Percentiles rank a stretch among this genome's conserved stretches.
These are phyloP conservation scores for Cossypha heuglini DNA, from an alignment of 2,797 vertebrate genomes.

Conservation along the genomic window DNA sequence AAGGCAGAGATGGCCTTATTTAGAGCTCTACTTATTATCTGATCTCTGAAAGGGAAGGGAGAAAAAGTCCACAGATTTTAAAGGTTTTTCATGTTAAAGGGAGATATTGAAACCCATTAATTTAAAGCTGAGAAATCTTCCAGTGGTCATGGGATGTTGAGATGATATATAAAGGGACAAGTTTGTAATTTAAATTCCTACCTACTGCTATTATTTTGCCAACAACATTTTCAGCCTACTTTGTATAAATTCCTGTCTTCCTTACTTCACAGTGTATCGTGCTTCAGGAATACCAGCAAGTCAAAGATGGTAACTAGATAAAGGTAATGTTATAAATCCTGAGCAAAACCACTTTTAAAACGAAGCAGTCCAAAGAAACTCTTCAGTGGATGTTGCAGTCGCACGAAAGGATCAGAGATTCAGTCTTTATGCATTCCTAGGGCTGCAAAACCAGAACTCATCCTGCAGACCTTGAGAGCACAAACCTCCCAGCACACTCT, in stretches of 20 bases:
- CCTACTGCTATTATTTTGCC: neutral
- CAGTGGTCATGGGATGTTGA: neutral
- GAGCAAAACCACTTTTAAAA: neutral
- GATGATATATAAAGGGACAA: neutral
- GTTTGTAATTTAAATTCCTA: neutral
- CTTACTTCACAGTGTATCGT: neutral
- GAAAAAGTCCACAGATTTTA: neutral
- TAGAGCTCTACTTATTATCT: neutral
- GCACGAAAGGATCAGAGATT: neutral
- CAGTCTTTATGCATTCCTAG: neutral
- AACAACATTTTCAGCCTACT: neutral
- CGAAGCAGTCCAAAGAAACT: neutral
- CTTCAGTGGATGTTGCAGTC: neutral
- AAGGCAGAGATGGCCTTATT: conserved; percentile 9
- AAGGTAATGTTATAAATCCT: neutral
- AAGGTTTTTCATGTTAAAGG: neutral
- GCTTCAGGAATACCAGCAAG: neutral
- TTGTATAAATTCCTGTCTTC: neutral
- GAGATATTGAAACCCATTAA: neutral
- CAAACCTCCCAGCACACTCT: neutral
- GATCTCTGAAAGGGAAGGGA: neutral
- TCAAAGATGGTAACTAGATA: neutral
- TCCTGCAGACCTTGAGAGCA: neutral
- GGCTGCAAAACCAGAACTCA: neutral
- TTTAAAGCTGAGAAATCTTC: neutral